Evolutionary conservation across 1,140 invertebrate species (phyloP), one percentile per base, ranked within the genome.

Genomic region (Eueides isabella): DNA sequence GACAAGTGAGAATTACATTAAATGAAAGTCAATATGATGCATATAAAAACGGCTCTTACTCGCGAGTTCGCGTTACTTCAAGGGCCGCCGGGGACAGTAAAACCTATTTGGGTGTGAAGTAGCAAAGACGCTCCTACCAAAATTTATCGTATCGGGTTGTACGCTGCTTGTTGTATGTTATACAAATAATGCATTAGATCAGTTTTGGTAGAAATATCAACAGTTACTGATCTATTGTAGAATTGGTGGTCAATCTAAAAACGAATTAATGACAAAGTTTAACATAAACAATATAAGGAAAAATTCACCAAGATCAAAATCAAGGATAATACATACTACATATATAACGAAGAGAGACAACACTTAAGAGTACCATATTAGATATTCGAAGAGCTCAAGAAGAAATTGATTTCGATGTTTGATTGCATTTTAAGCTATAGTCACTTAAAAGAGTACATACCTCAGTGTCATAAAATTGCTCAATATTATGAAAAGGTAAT

Each of bases 141-240:
- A 96, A 95, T 80, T 26, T 55, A 55, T 23, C 19, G 9, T 11
- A 5, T 1, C 2, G 19, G 48, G 19, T 26, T 55, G 48, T 55
- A 55, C 3, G 12, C 11, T 55, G 48, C 48, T 55, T 98, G 2
- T 93, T 98, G 95, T 98, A 26, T 97, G 97, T 82, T 97, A 96
- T 78, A 98, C 97, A 0, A 98, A 98, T 85, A 97, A 98, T 89
- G 97, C 97, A 1, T 85, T 98, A 2, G 97, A 98, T 93, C 97
- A 98, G 85, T 98, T 98, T 92, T 98, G n/a, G 95, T 97, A 87
- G 96, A 95, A 26, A 94, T 97, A 11, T 81, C 95, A 6, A 71
- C 85, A 19, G 85, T 93, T 2, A 96, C 95, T 2, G 44, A 92
- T 91, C 94, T 26, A 92, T 98, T 67, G 92, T 14, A 94, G 97